Evolutionary conservation across 2,113 vertebrate genomes (phyloP).

Genomic region (Carlito syrichta): DNA sequence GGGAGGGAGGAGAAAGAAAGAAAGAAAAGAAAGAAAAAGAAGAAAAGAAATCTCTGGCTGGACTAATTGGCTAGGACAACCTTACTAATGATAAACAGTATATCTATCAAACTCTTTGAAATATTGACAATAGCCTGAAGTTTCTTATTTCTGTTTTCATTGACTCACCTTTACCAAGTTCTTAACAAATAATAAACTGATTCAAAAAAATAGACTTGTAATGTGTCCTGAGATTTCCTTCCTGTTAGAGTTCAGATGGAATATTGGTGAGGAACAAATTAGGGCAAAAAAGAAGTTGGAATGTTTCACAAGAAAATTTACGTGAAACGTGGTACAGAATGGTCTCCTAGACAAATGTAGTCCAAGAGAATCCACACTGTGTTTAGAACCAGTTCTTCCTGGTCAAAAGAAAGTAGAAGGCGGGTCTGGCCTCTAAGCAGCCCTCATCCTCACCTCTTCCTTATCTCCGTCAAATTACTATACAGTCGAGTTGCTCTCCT

Average conservation of each 20-base stretch:
- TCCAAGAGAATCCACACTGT: too few relatives aligned
- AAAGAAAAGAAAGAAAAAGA: too few relatives aligned
- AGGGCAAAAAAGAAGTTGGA: neutral
- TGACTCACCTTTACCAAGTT: neutral
- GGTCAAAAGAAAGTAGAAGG: neutral
- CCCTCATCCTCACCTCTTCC: neutral
- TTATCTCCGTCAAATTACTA: neutral
- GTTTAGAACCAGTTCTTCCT: neutral
- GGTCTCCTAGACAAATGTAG: neutral
- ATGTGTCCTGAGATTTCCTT: neutral
- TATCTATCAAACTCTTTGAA: neutral
- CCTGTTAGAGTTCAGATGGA: neutral
- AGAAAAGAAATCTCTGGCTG: neutral
- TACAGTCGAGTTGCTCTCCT: neutral
- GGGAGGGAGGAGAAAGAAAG: too few relatives aligned
- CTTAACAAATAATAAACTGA: neutral
- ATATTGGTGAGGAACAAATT: neutral
- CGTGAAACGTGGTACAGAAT: neutral
- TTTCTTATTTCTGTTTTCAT: neutral
- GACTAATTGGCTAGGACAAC: neutral
- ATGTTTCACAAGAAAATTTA: constrained; percentile 1
- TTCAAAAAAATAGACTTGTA: neutral
- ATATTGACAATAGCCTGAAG: neutral
- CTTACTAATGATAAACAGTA: neutral
- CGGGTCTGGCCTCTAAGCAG: neutral